These are phyloP conservation scores for Saguinus imperator DNA, from an alignment of 2,113 vertebrate genomes.

Conservation along the genomic window DNA sequence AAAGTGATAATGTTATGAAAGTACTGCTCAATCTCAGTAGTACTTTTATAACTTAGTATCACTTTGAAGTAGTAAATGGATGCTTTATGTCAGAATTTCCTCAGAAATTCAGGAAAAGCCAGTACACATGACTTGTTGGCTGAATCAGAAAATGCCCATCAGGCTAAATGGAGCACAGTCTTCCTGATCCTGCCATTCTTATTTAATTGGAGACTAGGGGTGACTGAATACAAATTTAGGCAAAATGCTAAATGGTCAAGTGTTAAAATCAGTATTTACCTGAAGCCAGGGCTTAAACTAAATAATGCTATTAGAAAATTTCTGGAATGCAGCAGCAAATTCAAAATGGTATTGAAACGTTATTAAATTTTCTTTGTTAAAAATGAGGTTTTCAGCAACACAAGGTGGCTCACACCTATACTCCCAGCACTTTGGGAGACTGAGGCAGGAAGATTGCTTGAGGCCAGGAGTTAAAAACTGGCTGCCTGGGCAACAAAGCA, in stretches of 20 bases:
- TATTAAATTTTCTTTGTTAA: not conserved
- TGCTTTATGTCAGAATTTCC: no score
- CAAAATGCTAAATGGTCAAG: slow-evolving; percentile 5
- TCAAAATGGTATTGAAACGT: not conserved
- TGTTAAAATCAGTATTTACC: slow-evolving; percentile 34
- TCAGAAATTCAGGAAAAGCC: not conserved
- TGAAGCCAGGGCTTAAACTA: not conserved
- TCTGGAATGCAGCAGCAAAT: not conserved
- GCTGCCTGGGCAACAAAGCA: not conserved
- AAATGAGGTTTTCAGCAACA: not conserved
- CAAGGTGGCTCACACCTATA: not conserved
- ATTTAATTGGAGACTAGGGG: not conserved
- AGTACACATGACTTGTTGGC: not conserved
- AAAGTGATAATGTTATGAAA: slow-evolving; percentile 9
- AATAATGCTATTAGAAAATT: not conserved
- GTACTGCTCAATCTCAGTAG: not conserved
- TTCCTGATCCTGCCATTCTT: not conserved
- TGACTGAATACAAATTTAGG: not conserved
- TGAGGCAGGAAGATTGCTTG: not conserved
- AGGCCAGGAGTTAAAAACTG: not conserved
- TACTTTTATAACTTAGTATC: no score
- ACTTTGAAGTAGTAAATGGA: no score
- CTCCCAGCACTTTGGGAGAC: not conserved
- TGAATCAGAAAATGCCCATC: not conserved
- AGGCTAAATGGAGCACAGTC: not conserved